These are phyloP conservation scores for Spea hammondii DNA, from an alignment of 2,797 vertebrate genomes.

Conservation along the genomic window DNA sequence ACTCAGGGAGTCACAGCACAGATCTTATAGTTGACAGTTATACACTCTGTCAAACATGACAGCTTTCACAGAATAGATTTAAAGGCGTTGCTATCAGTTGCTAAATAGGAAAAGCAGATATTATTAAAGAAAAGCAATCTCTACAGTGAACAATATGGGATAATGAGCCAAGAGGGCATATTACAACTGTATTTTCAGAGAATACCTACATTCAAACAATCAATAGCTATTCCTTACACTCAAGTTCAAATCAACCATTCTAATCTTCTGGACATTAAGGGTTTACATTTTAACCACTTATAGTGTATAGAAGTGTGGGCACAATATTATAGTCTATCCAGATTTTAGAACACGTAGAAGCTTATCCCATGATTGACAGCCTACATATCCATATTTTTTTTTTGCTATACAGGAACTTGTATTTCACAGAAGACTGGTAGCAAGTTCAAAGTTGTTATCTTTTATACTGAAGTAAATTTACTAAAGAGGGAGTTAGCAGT, in stretches of 20 bases:
- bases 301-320: conserved; percentile 47
- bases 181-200: conserved; percentile 55
- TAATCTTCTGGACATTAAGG: conserved; percentile 55
- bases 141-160: conserved; percentile 49
- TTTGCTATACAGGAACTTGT: not conserved
- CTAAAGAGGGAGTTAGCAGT: no score
- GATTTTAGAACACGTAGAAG: conserved; percentile 52
- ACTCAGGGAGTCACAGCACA: not conserved
- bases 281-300: conserved; percentile 57
- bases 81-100: not conserved
- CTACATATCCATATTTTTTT: conserved; percentile 18
- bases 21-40: not conserved
- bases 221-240: conserved; percentile 60
- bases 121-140: conserved; percentile 38
- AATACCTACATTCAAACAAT: conserved; percentile 59
- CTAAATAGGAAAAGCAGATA: conserved; percentile 36
- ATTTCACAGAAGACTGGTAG: not conserved
- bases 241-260: conserved; percentile 62
- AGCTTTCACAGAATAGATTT: not conserved
- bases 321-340: conserved; percentile 41
- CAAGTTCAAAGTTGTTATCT: not conserved
- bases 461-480: not conserved
- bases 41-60: not conserved
- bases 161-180: conserved; percentile 54
- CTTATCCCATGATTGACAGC: conserved; percentile 30